Evolutionary conservation across 2,797 vertebrate species (phyloP), one percentile per base, ranked within the genome.

Genomic region (Odontamblyopus lacepedii): DNA sequence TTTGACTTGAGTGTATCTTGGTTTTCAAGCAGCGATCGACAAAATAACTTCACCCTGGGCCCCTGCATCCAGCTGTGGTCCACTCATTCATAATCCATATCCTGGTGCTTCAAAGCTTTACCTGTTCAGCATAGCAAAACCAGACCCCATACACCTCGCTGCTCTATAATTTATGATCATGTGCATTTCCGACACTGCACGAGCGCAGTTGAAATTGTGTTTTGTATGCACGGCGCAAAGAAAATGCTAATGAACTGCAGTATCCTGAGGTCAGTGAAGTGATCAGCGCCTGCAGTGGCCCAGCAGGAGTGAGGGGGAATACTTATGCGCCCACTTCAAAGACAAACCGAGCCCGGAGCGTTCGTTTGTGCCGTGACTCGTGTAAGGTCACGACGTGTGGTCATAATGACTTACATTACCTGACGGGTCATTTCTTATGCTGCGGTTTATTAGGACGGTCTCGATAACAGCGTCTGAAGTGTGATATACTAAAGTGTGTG

Each of bases 201-300:
- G 16, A 26, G 64, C 18, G 64, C 48, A n/a, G 48, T 19, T 51
- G 26, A 65, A 30, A 5, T 67, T 30, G 27, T 67, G 64, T 55
- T 67, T 55, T 67, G 50, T 67, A 67, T 67, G 88, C 79, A 65
- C 67, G 70, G 81, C 82, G 77, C 77, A 79, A 83, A 18, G 83
- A 60, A 86, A 80, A 88, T 91, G 87, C 85, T 79, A 86, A 90
- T 88, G 75, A 86, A 75, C 41, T 85, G 82, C 81, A 67, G 79
- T 76, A 84, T 83, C 82, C 82, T 63, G 71, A 77, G 79, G 87
- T 76, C 68, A 76, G 48, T 23, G 53, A 80, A 60, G 78, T 82
- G 50, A 67, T 75, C 79, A 55, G 76, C 66, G 73, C 57, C 59
- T 72, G 63, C 74, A 44, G 69, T 76, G 26, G 56, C 67, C 70